A percentile compares a stretch with the other conserved stretches of the same genome.
Evolutionary conservation across 2,113 vertebrate genomes (phyloP).

Genomic region (Indicator maculatus): DNA sequence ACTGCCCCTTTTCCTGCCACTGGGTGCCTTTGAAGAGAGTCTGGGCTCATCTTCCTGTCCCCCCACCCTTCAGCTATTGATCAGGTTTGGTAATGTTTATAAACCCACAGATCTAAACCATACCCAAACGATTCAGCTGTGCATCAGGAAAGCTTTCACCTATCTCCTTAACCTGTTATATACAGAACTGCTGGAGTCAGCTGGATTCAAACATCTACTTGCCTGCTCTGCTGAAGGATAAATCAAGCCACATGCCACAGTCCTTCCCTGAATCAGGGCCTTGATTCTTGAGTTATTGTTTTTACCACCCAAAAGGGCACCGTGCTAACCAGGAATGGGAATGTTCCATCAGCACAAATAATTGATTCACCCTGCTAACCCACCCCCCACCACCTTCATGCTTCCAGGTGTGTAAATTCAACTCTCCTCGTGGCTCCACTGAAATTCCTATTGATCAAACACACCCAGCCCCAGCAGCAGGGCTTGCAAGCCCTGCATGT

Average conservation of each 20-base stretch:
- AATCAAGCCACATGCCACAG: neutral
- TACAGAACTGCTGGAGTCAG: neutral
- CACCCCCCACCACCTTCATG: neutral
- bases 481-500: slow-evolving; percentile 17
- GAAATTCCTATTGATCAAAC: slow-evolving; percentile 49
- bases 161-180: neutral
- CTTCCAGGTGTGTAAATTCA: neutral
- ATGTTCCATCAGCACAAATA: neutral
- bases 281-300: neutral
- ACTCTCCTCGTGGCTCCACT: slow-evolving; percentile 14
- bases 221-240: neutral
- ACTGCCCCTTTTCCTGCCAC: no score
- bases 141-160: neutral
- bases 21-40: no score
- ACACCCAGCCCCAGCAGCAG: slow-evolving; percentile 32
- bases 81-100: no score
- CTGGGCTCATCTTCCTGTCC: no score
- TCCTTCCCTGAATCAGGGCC: neutral
- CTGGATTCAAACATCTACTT: neutral
- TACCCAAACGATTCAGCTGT: neutral
- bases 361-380: neutral
- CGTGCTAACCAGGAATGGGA: neutral
- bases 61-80: no score
- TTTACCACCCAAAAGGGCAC: neutral
- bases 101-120: neutral